phyloP scores from a whole-genome alignment of 2,888 invertebrate species.

The Aleiodes alternator region DNA sequence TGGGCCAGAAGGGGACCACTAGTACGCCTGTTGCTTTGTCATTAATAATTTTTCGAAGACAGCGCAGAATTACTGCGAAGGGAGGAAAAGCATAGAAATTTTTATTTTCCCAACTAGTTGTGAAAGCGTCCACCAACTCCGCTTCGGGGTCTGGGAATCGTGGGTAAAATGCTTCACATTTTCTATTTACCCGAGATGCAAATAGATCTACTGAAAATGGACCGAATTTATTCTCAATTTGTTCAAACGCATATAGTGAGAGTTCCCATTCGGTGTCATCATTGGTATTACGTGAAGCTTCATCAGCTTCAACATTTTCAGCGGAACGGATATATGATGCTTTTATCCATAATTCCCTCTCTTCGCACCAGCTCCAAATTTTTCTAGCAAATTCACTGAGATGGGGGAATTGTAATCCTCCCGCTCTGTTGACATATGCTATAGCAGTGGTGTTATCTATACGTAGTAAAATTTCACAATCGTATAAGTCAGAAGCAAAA shows the following conservation, averaged over 20 bases:
- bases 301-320: constrained; percentile 46
- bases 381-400: constrained; percentile 47
- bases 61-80: constrained; percentile 47
- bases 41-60: constrained; percentile 44
- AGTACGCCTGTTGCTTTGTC: constrained; percentile 50
- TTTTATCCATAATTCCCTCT: constrained; percentile 49
- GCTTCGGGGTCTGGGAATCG: constrained; percentile 48
- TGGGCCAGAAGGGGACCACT: constrained; percentile 47
- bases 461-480: constrained; percentile 45
- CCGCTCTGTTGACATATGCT: constrained; percentile 55
- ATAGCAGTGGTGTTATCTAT: constrained; percentile 54
- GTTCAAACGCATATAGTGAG: constrained; percentile 31
- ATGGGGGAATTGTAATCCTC: constrained; percentile 49
- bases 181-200: constrained; percentile 46
- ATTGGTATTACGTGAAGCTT: constrained; percentile 42
- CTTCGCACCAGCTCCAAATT: constrained; percentile 54
- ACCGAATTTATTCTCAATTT: constrained; percentile 41
- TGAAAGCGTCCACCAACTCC: constrained; percentile 47
- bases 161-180: constrained; percentile 46
- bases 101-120: constrained; percentile 38
- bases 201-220: constrained; percentile 48
- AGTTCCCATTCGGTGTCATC: constrained; percentile 51
- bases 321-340: constrained; percentile 53
- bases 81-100: constrained; percentile 51
- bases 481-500: background rate